Evolutionary conservation across 2,797 vertebrate genomes (phyloP).

Genomic region (Halcyon smyrnensis): DNA sequence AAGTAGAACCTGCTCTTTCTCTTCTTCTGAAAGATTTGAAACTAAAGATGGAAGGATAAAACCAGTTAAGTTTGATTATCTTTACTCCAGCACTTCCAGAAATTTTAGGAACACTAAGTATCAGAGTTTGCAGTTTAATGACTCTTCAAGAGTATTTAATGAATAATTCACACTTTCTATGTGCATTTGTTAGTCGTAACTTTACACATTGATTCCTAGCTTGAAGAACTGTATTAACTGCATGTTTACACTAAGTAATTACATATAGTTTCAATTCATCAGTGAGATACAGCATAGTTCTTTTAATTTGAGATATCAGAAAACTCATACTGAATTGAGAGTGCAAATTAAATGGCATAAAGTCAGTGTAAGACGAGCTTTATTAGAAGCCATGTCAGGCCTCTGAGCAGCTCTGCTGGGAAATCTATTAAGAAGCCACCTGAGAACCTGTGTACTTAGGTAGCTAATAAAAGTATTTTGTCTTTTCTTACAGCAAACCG

Average conservation of each 20-base stretch:
- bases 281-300: background rate
- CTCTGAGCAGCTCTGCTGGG: background rate
- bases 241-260: background rate
- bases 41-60: background rate
- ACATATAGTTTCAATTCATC: background rate
- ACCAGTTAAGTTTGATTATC: background rate
- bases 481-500: background rate
- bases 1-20: background rate
- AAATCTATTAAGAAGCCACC: background rate
- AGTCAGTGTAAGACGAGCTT: background rate
- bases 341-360: background rate
- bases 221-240: background rate
- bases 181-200: background rate
- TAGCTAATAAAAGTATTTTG: background rate
- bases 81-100: background rate
- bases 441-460: background rate
- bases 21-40: background rate
- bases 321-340: background rate
- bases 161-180: background rate
- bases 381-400: background rate
- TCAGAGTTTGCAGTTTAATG: background rate
- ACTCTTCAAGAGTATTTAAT: background rate
- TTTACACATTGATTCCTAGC: background rate
- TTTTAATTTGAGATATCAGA: background rate
- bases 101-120: background rate